Evolutionary conservation across 2,113 vertebrate species (phyloP), one percentile per base, ranked within the genome.

Genomic region (Rallus limicola): DNA sequence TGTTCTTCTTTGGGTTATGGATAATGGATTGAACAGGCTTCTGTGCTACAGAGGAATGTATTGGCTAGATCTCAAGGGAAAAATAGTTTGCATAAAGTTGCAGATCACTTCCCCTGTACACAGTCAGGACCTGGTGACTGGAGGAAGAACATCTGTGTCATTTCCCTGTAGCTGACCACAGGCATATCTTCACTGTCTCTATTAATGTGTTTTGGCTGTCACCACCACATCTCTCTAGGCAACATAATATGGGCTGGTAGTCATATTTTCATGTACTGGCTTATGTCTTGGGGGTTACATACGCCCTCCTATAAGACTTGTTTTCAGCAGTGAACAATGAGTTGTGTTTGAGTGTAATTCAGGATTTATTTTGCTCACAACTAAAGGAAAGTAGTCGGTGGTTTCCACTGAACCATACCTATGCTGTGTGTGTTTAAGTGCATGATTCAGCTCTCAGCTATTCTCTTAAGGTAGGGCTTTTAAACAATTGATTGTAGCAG

Each of bases 111-210:
- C 69, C 74, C 64, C 44, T 72, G 60, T 18, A 25, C 17, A 2
- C 44, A 70, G 59, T 25, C 82, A 62, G 90, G 72, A 74, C 38
- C 58, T 89, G 81, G 86, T 88, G 86, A 33, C 40, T 46, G 88
- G 56, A 71, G 88, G 80, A 92, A 84, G 88, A 96, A 80, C 88
- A 94, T 94, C 72, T 93, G 94, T 92, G 65, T 93, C 78, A 84
- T 87, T 89, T 96, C 91, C 91, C 83, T 79, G 68, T 80, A 86
- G 92, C 86, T 90, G 86, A 91, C 91, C 93, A 50, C 92, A 94
- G 84, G 76, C 80, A 65, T 92, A 67, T 84, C 88, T 53, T 89
- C 93, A 42, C 70, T 58, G 69, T 48, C 69, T 92, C 36, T 17
- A 2, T 20, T 16, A n/a, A 18, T 2, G 38, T 38, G 33, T 42